Percentiles rank a stretch among this genome's conserved stretches.
These are phyloP conservation scores for Phalera bucephala DNA, from an alignment of 2,888 invertebrate species.

Conservation along the genomic window DNA sequence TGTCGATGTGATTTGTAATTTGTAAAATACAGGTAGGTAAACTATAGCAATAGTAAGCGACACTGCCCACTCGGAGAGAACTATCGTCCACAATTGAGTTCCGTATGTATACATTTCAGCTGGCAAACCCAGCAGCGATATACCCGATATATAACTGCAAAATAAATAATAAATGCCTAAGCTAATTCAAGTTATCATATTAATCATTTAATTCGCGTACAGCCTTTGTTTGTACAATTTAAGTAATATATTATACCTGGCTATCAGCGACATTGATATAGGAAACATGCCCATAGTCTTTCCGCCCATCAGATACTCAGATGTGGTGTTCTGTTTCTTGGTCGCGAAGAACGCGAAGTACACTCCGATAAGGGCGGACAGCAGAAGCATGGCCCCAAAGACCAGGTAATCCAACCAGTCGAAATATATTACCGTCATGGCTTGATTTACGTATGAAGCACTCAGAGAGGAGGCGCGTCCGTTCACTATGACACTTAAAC, in stretches of 20 bases:
- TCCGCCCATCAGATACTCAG: conserved; percentile 89
- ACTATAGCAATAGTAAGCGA: conserved; percentile 86
- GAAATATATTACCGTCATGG: conserved; percentile 75
- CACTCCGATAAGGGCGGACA: conserved; percentile 86
- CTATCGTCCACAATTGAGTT: conserved; percentile 87
- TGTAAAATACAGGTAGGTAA: conserved; percentile 89
- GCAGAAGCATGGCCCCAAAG: conserved; percentile 85
- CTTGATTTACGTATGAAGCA: conserved; percentile 24
- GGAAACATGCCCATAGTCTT: conserved; percentile 91
- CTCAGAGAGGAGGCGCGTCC: conserved; percentile 47
- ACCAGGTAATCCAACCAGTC: conserved; percentile 86
- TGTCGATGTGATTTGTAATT: conserved; percentile 88
- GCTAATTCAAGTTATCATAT: too few species aligned
- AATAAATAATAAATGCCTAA: conserved; percentile 16
- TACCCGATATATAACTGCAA: conserved; percentile 89
- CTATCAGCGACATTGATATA: conserved; percentile 90
- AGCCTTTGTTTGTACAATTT: too few species aligned
- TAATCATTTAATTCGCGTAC: too few species aligned
- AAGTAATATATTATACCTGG: conserved; percentile 81
- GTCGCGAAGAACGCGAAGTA: conserved; percentile 88
- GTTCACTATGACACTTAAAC: conserved; percentile 52
- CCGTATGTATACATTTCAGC: conserved; percentile 91
- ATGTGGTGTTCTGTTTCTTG: conserved; percentile 86
- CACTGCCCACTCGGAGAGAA: conserved; percentile 85
- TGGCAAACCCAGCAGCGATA: conserved; percentile 87